A percentile compares a stretch with the other conserved stretches of the same genome.
These are phyloP conservation scores for Phymastichus coffea DNA, from an alignment of 1,140 invertebrate species.

Conservation along the genomic window DNA sequence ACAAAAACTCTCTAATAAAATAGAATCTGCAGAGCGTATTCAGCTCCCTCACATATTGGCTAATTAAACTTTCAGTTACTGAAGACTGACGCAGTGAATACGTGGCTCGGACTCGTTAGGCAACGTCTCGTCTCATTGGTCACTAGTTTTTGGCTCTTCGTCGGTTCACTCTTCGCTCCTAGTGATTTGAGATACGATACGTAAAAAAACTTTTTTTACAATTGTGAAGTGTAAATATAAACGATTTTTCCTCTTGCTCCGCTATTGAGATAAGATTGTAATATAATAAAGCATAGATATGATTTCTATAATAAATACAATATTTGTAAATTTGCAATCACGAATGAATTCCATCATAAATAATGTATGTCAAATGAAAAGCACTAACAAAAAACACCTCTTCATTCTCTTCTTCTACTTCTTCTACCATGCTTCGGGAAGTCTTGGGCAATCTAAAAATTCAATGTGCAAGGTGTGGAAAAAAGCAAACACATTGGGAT, in stretches of 20 bases:
- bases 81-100: constrained; percentile 34
- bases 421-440: constrained; percentile 20
- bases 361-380: constrained; percentile 23
- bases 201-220: too few relatives aligned
- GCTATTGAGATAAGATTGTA: too few relatives aligned
- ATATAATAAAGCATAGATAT: too few relatives aligned
- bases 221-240: too few relatives aligned
- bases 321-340: too few relatives aligned
- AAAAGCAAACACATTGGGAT: constrained; percentile 2
- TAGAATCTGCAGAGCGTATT: too few relatives aligned
- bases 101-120: constrained; percentile 41
- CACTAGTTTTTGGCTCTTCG: constrained; percentile 41
- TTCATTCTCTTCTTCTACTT: constrained; percentile 18
- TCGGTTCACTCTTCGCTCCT: constrained; percentile 25
- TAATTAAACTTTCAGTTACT: constrained; percentile 48
- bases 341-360: neutral
- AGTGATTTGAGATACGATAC: constrained; percentile 7
- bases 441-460: constrained; percentile 12
- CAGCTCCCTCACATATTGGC: too few relatives aligned
- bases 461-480: constrained; percentile 8
- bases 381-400: constrained; percentile 19
- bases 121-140: constrained; percentile 43
- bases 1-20: too few relatives aligned
- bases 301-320: too few relatives aligned
- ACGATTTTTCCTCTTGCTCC: too few relatives aligned